Evolutionary conservation across 2,113 vertebrate genomes (phyloP), one percentile per base, ranked within the genome.

Genomic region (Larimichthys crocea): DNA sequence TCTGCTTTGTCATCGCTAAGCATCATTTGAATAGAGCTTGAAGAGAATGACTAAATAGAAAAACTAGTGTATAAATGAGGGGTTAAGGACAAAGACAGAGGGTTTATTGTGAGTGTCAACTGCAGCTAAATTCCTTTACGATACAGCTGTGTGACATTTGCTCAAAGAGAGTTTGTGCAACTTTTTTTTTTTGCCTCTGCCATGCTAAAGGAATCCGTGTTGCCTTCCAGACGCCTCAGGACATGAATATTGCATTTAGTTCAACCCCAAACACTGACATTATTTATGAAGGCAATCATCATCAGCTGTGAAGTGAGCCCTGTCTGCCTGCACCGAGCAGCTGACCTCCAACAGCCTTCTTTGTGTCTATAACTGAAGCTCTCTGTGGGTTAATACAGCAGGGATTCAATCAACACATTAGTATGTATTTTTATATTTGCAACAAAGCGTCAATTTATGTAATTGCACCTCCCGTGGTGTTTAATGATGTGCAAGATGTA

Each of bases 201-300:
- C 31, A 26, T 24, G 22, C 66, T 22, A 59, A 79, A 62, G 76
- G 65, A 85, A 65, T 79, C 44, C 9, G 59, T 66, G 69, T 72
- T 80, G 50, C 76, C 60, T 84, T 83, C 79, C 72, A 79, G 64
- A 71, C 3, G 57, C 68, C 71, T 82, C 50, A 49, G 68, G 68
- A 76, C 77, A 84, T 85, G 77, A 88, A 90, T 84, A 87, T 84
- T 86, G 69, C 80, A 90, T 90, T 85, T 46, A 83, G 64, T 87
- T 82, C 53, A 40, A 83, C 67, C 84, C 70, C 60, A 76, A 85
- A 90, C 76, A 84, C 79, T 83, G 59, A 84, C 70, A 89, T 88
- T 88, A 88, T 85, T 90, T 83, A 88, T 90, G 63, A 85, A 79
- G 78, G 80, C 60, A 73, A 80, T 85, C 65, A 86, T 86, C 85